Conservation (phyloP, 2,888 invertebrate species). For the Himalopsyche kuldschensis region DNA sequence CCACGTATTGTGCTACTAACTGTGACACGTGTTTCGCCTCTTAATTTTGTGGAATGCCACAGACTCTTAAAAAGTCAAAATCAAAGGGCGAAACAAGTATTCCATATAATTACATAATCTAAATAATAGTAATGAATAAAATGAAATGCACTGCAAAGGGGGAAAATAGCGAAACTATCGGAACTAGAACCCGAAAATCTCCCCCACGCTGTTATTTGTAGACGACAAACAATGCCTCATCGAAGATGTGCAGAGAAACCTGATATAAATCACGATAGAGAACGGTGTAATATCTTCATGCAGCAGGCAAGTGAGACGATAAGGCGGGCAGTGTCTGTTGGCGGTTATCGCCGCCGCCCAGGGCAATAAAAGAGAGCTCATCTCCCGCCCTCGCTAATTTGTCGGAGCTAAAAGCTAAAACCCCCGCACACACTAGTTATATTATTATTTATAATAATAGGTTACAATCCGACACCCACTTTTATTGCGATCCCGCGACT, state of each 20-base stretch:
- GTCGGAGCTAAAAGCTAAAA: constrained; percentile 18
- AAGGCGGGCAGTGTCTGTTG: constrained; percentile 29
- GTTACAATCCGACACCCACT: constrained; percentile 16
- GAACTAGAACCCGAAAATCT: neutral
- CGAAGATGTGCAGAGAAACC: neutral
- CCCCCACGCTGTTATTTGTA: neutral
- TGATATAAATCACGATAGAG: constrained; percentile 37
- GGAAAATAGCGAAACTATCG: neutral
- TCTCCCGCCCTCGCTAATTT: constrained; percentile 41
- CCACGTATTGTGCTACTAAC: no score
- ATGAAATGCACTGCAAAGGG: neutral
- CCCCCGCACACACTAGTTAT: constrained; percentile 19
- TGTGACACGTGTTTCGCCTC: no score
- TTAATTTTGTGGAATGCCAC: no score
- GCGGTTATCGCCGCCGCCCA: constrained; percentile 39
- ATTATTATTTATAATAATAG: constrained; percentile 37
- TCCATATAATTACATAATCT: no score
- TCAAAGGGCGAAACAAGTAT: no score
- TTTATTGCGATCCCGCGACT: neutral
- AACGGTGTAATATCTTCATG: constrained; percentile 18
- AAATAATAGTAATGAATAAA: no score
- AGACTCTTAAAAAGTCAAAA: no score
- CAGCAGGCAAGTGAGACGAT: constrained; percentile 32
- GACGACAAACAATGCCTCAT: neutral
- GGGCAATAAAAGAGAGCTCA: constrained; percentile 40